phyloP scores from a whole-genome alignment of 2,888 invertebrate genomes.

The Subacronicta megacephala region DNA sequence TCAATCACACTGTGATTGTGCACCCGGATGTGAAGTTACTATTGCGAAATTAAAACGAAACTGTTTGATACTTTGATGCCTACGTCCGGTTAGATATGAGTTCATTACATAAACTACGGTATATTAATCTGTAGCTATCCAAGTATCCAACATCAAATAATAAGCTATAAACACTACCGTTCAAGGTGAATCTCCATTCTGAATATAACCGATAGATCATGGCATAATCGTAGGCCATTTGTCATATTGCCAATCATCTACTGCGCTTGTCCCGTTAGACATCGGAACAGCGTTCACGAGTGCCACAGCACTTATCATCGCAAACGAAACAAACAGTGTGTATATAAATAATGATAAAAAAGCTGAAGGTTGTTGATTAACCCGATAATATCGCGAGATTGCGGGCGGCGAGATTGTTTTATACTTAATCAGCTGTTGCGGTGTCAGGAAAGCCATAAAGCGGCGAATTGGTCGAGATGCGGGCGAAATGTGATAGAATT shows the following conservation, averaged over 20 bases:
- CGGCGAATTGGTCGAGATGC: slow-evolving; percentile 71
- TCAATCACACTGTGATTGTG: slow-evolving; percentile 43
- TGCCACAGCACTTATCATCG: slow-evolving; percentile 36
- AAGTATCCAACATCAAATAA: slow-evolving; percentile 53
- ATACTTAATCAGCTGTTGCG: slow-evolving; percentile 78
- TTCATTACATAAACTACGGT: slow-evolving; percentile 51
- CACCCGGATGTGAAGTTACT: slow-evolving; percentile 50
- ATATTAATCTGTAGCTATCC: slow-evolving; percentile 50
- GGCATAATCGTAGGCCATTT: slow-evolving; percentile 22
- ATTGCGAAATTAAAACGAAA: slow-evolving; percentile 55
- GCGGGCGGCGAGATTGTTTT: slow-evolving; percentile 71
- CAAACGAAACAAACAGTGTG: slow-evolving; percentile 54
- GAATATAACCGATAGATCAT: slow-evolving; percentile 23
- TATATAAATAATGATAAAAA: slow-evolving; percentile 62
- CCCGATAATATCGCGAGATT: slow-evolving; percentile 73
- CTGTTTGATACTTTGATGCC: slow-evolving; percentile 54
- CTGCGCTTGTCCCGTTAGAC: background rate
- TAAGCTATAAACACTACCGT: slow-evolving; percentile 38
- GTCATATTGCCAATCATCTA: slow-evolving; percentile 44
- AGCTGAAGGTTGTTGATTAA: slow-evolving; percentile 68
- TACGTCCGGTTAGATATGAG: slow-evolving; percentile 33
- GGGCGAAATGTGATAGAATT: slow-evolving; percentile 82
- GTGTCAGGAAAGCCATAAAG: slow-evolving; percentile 77
- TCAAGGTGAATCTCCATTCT: slow-evolving; percentile 38
- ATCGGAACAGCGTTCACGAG: slow-evolving; percentile 7